Conservation (phyloP, 2,113 vertebrate genomes). For the Sarotherodon lohbergeri region DNA sequence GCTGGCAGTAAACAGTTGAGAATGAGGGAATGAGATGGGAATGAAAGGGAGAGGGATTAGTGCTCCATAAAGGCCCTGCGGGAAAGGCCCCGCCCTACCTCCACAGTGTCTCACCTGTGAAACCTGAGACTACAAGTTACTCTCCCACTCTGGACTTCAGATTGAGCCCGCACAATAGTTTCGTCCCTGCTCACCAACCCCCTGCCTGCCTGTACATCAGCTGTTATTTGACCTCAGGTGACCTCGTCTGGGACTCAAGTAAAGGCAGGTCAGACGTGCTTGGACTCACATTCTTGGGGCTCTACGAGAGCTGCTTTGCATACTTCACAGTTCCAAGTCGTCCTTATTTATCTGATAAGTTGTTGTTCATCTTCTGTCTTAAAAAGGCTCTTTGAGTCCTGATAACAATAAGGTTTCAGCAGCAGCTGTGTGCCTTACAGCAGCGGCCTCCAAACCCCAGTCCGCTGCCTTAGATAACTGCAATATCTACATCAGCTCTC, state of each 20-base stretch:
- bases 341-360: not conserved
- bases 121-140: conserved; percentile 7
- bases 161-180: not conserved
- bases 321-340: not conserved
- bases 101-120: conserved; percentile 21
- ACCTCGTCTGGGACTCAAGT: not conserved
- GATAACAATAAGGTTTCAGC: not conserved
- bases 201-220: not conserved
- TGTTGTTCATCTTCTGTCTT: not conserved
- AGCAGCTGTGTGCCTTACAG: not conserved
- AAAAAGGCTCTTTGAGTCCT: not conserved
- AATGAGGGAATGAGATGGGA: not conserved
- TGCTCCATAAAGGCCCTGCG: not conserved
- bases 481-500: not conserved
- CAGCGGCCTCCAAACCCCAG: not conserved
- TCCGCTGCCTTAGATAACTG: not conserved
- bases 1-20: not conserved
- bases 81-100: not conserved
- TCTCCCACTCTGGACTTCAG: not conserved
- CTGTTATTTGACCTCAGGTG: not conserved
- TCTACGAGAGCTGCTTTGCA: not conserved
- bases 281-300: not conserved
- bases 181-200: not conserved
- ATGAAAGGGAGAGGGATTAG: conserved; percentile 13
- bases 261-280: not conserved